Base-by-base conservation (phyloP, 2,797 vertebrate genomes). In the Kryptopterus vitreolus region DNA sequence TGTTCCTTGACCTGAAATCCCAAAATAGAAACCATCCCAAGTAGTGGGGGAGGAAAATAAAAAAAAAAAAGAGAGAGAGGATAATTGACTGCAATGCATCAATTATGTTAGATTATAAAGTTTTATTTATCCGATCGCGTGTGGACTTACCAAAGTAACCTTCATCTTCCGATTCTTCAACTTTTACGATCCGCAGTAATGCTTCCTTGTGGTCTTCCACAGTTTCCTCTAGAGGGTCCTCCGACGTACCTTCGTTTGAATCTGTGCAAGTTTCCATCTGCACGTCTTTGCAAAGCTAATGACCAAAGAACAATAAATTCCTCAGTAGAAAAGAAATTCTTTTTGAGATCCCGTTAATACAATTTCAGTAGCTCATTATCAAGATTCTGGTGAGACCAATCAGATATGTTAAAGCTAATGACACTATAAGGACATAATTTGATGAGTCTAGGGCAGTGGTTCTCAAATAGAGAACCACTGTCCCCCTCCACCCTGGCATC, bases 111-210 rank as follows among this genome's bases (percentile, higher is more conserved):
- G 65, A 68, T 3, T 24, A 16, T 3, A 26, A 13, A 0, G 43
- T 29, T 48, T 69, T 3, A 26, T 69, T 69, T 43, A 18, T 26
- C 3, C 24, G 50, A 15, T 52, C 68, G 29, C 46, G 20, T n/a
- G 53, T 15, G 8, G 12, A 24, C 71, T 73, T 57, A 73, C 71
- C 53, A 12, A 73, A 3, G 71, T 24, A 57, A 38, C 20, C 31
- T 16, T 57, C 52, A 57, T 73, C 33, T 58, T 57, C 70, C 24
- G 6, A 57, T 73, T 58, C 22, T 43, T 74, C 71, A 53, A 74
- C 71, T 58, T 74, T 74, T 43, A 74, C 43, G 18, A 74, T 74
- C 53, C 26, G 57, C 33, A 74, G 53, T 43, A 43, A 58, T 57
- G n/a, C 71, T 26, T 73, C n/a, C 1, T 73, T 26, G 22, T 38